Conservation (phyloP, 35 echinoderm and acorn worm species). For the Hemicentrotus pulcherrimus region DNA sequence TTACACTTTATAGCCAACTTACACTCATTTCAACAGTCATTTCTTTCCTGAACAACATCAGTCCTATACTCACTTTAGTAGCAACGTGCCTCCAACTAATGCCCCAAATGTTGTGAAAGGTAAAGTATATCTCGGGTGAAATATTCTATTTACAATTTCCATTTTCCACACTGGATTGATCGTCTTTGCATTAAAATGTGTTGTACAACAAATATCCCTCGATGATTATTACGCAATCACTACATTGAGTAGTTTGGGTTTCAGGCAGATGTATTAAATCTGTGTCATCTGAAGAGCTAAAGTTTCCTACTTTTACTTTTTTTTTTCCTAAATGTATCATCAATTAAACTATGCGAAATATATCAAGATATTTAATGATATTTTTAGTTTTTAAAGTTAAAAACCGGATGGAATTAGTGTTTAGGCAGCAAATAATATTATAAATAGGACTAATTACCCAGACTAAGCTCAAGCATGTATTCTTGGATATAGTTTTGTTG, state of each 20-base stretch:
- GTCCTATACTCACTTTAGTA: conserved; percentile 49
- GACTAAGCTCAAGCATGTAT: no score
- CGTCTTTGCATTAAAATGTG: not conserved
- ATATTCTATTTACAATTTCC: conserved; percentile 34
- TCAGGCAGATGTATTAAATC: not conserved
- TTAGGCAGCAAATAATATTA: no score
- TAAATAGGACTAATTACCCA: no score
- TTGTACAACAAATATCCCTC: not conserved
- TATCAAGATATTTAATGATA: no score
- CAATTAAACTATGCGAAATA: no score
- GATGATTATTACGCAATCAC: not conserved
- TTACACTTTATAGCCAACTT: not conserved
- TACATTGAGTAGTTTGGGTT: not conserved
- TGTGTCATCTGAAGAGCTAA: not conserved
- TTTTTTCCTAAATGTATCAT: no score
- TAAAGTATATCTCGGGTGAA: conserved; percentile 53
- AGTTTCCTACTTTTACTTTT: no score
- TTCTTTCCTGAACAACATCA: not conserved
- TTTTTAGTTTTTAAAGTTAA: no score
- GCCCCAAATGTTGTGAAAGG: conserved; percentile 50
- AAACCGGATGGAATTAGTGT: no score
- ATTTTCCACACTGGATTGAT: not conserved
- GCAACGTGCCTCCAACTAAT: conserved; percentile 34
- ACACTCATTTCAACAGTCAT: not conserved
- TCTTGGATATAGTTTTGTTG: no score